phyloP scores from a whole-genome alignment of 2,888 invertebrate genomes.

The Trissolcus brochymenae region DNA sequence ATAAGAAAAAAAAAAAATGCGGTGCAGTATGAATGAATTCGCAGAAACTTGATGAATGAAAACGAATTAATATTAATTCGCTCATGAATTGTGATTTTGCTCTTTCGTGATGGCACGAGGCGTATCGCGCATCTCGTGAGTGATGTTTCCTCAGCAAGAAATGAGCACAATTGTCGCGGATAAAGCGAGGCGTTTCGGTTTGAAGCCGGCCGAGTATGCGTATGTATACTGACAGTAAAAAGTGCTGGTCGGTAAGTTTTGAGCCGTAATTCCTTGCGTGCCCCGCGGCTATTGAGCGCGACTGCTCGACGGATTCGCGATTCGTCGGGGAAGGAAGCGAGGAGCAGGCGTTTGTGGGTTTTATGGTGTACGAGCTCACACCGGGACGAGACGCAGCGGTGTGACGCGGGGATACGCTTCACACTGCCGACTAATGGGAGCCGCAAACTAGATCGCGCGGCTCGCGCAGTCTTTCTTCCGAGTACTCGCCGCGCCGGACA shows the following conservation, averaged over 20 bases:
- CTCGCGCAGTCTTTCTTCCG: slow-evolving; percentile 55
- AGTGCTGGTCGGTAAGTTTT: slow-evolving; percentile 56
- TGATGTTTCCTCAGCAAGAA: slow-evolving; percentile 42
- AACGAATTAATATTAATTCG: neutral
- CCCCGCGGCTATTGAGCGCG: slow-evolving; percentile 68
- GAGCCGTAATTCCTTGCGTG: slow-evolving; percentile 67
- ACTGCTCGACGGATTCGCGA: slow-evolving; percentile 64
- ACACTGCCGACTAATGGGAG: slow-evolving; percentile 69
- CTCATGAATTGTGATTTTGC: neutral
- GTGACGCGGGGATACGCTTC: slow-evolving; percentile 67
- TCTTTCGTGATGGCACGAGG: slow-evolving; percentile 25
- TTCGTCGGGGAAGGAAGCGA: slow-evolving; percentile 68
- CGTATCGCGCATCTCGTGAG: slow-evolving; percentile 36
- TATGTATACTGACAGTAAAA: slow-evolving; percentile 37
- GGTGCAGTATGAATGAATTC: too few species aligned
- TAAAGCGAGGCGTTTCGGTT: slow-evolving; percentile 33
- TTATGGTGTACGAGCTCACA: slow-evolving; percentile 43
- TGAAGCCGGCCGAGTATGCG: slow-evolving; percentile 40
- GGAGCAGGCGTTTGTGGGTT: slow-evolving; percentile 60
- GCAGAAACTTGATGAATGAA: neutral
- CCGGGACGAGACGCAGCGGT: slow-evolving; percentile 27
- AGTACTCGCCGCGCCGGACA: slow-evolving; percentile 66
- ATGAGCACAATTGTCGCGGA: slow-evolving; percentile 46
- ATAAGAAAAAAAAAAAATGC: too few species aligned
- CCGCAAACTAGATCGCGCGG: slow-evolving; percentile 67